Percentiles rank a stretch among this genome's conserved stretches.
These are phyloP conservation scores for Meloidogyne chitwoodi DNA, from an alignment of 1,140 invertebrate genomes.

Conservation along the genomic window DNA sequence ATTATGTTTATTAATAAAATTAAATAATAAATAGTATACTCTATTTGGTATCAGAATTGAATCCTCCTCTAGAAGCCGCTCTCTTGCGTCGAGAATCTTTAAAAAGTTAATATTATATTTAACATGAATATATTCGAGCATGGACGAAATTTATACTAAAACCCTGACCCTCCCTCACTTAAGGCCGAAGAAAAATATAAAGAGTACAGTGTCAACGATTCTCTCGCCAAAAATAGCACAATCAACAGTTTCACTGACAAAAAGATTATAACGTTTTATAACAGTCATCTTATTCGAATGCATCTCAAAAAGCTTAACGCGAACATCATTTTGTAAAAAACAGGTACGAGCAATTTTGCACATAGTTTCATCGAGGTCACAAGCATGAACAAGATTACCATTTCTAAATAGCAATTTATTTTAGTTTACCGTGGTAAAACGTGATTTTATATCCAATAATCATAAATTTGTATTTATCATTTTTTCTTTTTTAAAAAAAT, in stretches of 20 bases:
- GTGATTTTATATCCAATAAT: too few relatives aligned
- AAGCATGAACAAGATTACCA: conserved; percentile 7
- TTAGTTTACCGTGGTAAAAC: too few relatives aligned
- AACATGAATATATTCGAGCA: background rate
- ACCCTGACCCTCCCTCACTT: background rate
- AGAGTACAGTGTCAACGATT: conserved; percentile 18
- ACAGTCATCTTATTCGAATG: conserved; percentile 18
- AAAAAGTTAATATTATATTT: background rate
- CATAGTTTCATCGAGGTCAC: conserved; percentile 24
- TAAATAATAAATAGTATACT: background rate
- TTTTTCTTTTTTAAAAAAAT: too few relatives aligned
- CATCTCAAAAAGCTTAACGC: conserved; percentile 10
- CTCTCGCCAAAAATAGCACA: conserved; percentile 28
- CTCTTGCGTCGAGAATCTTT: conserved; percentile 20
- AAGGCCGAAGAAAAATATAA: background rate
- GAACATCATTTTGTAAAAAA: conserved; percentile 18
- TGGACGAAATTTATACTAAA: background rate
- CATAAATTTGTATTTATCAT: too few relatives aligned
- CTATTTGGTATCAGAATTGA: conserved; percentile 21
- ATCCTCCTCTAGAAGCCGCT: conserved; percentile 8
- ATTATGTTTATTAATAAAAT: background rate
- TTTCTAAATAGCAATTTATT: conserved; percentile 7
- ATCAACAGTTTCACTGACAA: conserved; percentile 28
- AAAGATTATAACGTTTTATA: conserved; percentile 12
- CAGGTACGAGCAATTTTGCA: conserved; percentile 22